phyloP scores from a whole-genome alignment of 1,140 invertebrate species.

The Solenopsis fugax region DNA sequence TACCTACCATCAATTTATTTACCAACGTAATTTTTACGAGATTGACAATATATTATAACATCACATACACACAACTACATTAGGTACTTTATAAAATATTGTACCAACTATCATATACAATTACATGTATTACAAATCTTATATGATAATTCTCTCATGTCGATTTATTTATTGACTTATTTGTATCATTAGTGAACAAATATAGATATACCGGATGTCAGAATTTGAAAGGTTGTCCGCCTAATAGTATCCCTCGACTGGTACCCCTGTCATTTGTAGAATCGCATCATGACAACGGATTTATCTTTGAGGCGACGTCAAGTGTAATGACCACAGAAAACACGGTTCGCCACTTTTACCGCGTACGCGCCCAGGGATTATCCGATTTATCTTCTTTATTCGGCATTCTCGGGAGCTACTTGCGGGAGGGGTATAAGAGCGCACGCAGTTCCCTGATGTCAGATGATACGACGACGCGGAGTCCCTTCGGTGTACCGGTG shows the following conservation, averaged over 20 bases:
- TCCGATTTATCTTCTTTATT: slow-evolving; percentile 74
- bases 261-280: slow-evolving; percentile 26
- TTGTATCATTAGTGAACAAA: neutral
- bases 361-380: slow-evolving; percentile 69
- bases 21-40: too few relatives aligned
- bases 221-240: neutral
- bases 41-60: too few relatives aligned
- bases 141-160: neutral
- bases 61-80: neutral
- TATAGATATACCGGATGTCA: neutral
- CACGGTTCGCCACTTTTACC: slow-evolving; percentile 76
- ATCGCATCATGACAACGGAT: slow-evolving; percentile 34
- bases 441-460: slow-evolving; percentile 6
- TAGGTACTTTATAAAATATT: neutral
- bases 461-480: neutral
- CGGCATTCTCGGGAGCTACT: neutral
- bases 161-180: neutral
- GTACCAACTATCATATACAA: neutral
- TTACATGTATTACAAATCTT: neutral
- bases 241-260: neutral
- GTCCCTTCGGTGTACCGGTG: slow-evolving; percentile 23
- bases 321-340: slow-evolving; percentile 69
- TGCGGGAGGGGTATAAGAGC: slow-evolving; percentile 20
- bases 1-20: too few relatives aligned
- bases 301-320: slow-evolving; percentile 24